Conservation (phyloP, 2,797 vertebrate species). For the Pangasius djambal region DNA sequence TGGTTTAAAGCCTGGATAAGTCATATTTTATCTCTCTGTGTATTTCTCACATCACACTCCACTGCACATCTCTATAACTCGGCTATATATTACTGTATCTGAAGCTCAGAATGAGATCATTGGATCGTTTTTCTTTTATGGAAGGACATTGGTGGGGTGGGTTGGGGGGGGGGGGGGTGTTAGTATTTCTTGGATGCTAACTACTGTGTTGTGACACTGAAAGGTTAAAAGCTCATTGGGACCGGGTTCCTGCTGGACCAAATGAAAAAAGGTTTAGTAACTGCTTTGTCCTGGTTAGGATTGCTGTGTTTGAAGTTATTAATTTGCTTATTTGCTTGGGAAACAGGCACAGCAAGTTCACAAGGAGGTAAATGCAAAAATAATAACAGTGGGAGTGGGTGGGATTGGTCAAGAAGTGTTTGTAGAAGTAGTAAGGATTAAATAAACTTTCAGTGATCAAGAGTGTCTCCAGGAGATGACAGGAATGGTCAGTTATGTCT, state of each 20-base stretch:
- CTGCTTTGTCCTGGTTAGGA: neutral
- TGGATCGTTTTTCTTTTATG: neutral
- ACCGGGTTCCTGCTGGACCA: neutral
- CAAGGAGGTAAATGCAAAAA: neutral
- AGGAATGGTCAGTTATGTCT: neutral
- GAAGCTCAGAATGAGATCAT: neutral
- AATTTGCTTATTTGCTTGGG: neutral
- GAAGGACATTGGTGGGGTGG: neutral
- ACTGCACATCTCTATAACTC: conserved; percentile 4
- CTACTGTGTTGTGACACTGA: neutral
- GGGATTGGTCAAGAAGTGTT: neutral
- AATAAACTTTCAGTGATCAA: neutral
- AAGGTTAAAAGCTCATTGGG: neutral
- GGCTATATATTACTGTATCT: conserved; percentile 5
- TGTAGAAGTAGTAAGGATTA: neutral
- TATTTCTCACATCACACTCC: conserved; percentile 5
- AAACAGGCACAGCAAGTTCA: neutral
- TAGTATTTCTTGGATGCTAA: neutral
- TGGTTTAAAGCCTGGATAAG: conserved; percentile 13
- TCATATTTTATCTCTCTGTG: conserved; percentile 4
- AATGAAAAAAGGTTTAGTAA: neutral
- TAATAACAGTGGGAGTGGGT: no score
- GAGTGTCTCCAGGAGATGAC: neutral
- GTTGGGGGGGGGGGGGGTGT: neutral
- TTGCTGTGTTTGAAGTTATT: neutral